Base-by-base conservation (phyloP, 1,140 invertebrate genomes). In the Tetragnatha versicolor region DNA sequence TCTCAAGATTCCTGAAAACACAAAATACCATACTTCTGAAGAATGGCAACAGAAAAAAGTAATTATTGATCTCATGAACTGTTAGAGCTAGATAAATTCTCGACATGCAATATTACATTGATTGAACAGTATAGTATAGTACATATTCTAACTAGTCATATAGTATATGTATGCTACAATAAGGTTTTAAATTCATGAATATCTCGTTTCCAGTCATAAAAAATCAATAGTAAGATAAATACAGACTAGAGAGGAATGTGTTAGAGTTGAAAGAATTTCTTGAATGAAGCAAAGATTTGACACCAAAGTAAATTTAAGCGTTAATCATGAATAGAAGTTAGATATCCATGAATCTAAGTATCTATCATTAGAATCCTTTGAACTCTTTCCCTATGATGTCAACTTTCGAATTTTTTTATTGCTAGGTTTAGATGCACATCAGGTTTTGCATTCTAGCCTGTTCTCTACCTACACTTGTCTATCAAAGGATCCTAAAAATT, bases 401-500 rank as follows among this genome's bases (percentile, higher is more conserved):
- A n/a, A n/a, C n/a, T n/a, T n/a, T n/a, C n/a, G n/a, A n/a, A n/a
- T n/a, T n/a, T n/a, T n/a, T n/a, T n/a, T n/a, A n/a, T n/a, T 33
- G 37, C 35, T 42, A 42, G 35, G 22, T 58, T 58, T 22, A 6
- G 17, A 63, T 17, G 17, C 10, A 17, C 66, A 35, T 14, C 1
- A 33, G 9, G 22, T 31, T 53, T 31, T 35, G 29, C 22, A 27
- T 2, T 29, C 37, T 58, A 73, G 33, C 29, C 66, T 29, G 1
- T 37, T 61, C 27, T 63, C 53, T 31, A 3, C 25, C 29, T 39
- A 37, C 25, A 9, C 27, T 51, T 72, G 51, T 27, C 68, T 61
- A 75, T 61, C 70, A 75, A 75, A 75, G 70, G 70, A 75, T 75
- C 63, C 58, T 75, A 75, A 75, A 75, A 75, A 33, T 63, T 9